Conservation (phyloP, 2,113 vertebrate species). For the Myrmophylax atrothorax region DNA sequence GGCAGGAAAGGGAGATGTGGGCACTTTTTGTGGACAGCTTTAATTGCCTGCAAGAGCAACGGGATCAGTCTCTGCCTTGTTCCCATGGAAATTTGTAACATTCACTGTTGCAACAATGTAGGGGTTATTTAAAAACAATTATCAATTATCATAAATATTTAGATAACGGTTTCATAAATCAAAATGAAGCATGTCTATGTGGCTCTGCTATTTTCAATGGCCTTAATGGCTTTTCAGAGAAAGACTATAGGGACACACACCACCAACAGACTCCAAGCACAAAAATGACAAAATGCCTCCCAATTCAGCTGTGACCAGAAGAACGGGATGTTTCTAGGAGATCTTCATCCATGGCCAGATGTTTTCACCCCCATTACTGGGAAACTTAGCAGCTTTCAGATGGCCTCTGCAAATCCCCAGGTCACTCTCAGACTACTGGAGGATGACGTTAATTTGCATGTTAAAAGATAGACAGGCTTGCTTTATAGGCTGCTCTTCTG, state of each 20-base stretch:
- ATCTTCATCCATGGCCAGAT: slow-evolving; percentile 78
- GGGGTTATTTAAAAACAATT: not conserved
- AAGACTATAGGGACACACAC: not conserved
- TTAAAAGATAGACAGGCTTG: slow-evolving; percentile 79
- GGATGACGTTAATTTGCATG: slow-evolving; percentile 83
- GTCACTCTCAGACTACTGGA: slow-evolving; percentile 79
- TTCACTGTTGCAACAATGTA: not conserved
- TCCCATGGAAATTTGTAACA: not conserved
- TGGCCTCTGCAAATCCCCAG: slow-evolving; percentile 68
- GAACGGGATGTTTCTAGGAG: slow-evolving; percentile 50
- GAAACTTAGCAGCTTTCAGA: slow-evolving; percentile 69
- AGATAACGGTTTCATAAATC: not conserved
- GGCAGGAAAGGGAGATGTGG: not conserved
- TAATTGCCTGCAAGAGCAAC: not conserved
- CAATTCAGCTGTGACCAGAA: not conserved
- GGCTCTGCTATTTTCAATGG: not conserved
- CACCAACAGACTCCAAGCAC: not conserved
- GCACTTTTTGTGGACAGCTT: not conserved
- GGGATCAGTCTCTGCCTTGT: not conserved
- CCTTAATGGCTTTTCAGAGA: not conserved
- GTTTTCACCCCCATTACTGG: slow-evolving; percentile 47
- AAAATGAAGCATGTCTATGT: not conserved
- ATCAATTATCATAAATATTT: slow-evolving; percentile 8
- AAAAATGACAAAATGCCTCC: slow-evolving; percentile 22
- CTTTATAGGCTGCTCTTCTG: slow-evolving; percentile 75